Base-by-base conservation (phyloP, 2,888 invertebrate genomes). In the Erebia palarica region DNA sequence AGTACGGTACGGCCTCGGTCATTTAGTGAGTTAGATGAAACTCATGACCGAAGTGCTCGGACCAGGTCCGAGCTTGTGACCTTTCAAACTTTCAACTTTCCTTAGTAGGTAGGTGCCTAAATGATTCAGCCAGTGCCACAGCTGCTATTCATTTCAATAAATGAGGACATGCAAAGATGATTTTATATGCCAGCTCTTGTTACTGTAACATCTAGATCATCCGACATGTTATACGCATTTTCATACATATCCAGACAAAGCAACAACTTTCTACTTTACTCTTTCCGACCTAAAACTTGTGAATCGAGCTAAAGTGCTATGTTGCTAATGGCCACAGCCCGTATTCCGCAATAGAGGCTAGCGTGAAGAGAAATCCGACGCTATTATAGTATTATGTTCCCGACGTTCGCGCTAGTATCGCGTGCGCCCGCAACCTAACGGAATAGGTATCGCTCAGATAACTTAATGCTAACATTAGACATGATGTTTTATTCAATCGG, bases 401-500 rank as follows among this genome's bases (percentile, higher is more conserved):
- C 58, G 68, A 79, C 69, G 77, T 79, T 82, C 79, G 80, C 80
- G 80, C 79, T 78, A 72, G 79, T 76, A 80, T 87, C 80, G 83
- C 84, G 86, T 86, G 83, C 81, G 81, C 79, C 82, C 82, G 83
- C 82, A 78, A 82, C 80, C 79, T 86, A 85, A 86, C 86, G 84
- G 85, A 74, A 77, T 65, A 73, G 72, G 75, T 74, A 79, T 79
- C 71, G 73, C 58, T 73, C 71, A 64, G 42, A 69, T 60, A 69
- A 67, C 71, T 71, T 65, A 67, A 60, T 14, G 51, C 67, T 71
- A 66, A 61, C 63, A 49, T 58, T 64, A 64, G 58, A 64, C 69
- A 58, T 44, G 57, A 47, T 58, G 58, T 64, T 57, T 58, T 42
- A 49, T 27, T 57, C 57, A 66, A 21, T 57, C 57, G 44, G 18